Base-by-base conservation (phyloP, 2,888 invertebrate species). In the Sminthurinus aureus region DNA sequence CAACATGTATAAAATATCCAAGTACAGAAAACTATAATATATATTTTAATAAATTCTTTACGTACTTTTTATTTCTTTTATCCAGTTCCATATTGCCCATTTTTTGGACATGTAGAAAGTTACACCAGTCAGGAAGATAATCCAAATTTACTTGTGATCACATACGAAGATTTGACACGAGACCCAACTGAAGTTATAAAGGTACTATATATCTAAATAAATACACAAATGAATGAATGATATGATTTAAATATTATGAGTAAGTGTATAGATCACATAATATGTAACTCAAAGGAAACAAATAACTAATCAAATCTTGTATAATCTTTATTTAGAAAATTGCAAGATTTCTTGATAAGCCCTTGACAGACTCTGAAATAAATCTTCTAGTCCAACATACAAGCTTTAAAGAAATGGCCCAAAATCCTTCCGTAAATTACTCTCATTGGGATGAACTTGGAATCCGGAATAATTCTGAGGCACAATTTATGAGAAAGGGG, bases 391-490 rank as follows among this genome's bases (percentile, higher is more conserved):
- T 89, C 15, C 84, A 89, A 3, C 91, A 91, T 87, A 91, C 91
- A 83, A 90, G 90, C 66, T 92, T 92, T 88, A 86, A 89, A 15
- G 89, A 88, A 69, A 92, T 92, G 92, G 90, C 90, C 83, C 82
- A 87, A 11, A 92, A 92, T 89, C 89, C 90, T 18, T 89, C 90
- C 78, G 90, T 86, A 8, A 88, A 88, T 67, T 88, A 88, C 51
- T 79, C 84, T 24, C 90, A 91, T 85, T 91, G 91, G 90, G 90
- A 91, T 84, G 90, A 90, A 18, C 85, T 90, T 20, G 91, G 91
- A 12, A 88, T 91, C 20, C 87, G 90, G 75, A 90, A 90, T 71
- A 89, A 89, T 79, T 88, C 89, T 50, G 90, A 90, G 85, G 88
- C 89, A 24, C 85, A 89, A 50, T 91, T 91, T 86, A 88, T 91